Conservation (phyloP, 1,140 invertebrate species). For the Portunus trituberculatus region DNA sequence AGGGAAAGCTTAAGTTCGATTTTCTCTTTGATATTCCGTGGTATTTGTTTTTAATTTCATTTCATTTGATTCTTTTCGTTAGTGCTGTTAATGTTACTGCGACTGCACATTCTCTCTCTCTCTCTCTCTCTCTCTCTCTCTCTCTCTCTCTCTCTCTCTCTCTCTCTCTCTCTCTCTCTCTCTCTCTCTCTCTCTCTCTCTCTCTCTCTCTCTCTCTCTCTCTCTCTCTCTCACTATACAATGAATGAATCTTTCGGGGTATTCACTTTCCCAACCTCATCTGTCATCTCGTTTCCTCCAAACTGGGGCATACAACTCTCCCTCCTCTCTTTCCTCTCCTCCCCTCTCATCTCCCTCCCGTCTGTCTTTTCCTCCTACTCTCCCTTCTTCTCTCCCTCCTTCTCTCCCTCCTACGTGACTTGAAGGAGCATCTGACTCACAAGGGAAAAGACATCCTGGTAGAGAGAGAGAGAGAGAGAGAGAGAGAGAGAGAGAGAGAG, state of each 20-base stretch:
- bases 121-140: not conserved
- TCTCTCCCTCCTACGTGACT: too few species aligned
- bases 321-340: too few species aligned
- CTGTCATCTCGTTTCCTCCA: not conserved
- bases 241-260: not conserved
- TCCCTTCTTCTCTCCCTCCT: too few species aligned
- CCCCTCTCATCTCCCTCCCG: too few species aligned
- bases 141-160: not conserved
- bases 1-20: not conserved
- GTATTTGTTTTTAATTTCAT: not conserved
- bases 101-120: too few species aligned
- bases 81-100: too few species aligned
- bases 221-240: conserved; percentile 39
- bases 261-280: not conserved
- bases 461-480: not conserved
- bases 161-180: not conserved
- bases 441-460: not conserved
- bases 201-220: conserved; percentile 39
- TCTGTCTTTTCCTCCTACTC: too few species aligned
- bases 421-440: too few species aligned
- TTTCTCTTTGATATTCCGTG: not conserved
- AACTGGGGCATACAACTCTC: not conserved
- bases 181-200: not conserved
- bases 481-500: not conserved
- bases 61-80: not conserved